Base-by-base conservation (phyloP, 2,888 invertebrate species). In the Phalera bucephala region DNA sequence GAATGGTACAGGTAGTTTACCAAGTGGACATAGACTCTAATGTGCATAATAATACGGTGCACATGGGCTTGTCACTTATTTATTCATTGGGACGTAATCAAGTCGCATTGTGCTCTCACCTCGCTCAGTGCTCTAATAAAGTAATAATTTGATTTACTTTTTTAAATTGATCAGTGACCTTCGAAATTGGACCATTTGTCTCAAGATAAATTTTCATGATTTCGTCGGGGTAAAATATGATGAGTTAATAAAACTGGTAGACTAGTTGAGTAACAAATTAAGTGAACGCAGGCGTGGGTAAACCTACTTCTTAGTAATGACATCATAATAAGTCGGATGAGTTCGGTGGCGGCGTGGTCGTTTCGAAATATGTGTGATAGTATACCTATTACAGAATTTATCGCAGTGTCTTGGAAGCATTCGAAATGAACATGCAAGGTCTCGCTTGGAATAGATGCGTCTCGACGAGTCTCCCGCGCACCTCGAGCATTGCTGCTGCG, bases 381-480 rank as follows among this genome's bases (percentile, higher is more conserved):
- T 32, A n/a, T 30, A 27, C 23, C 22, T 8, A 22, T 35, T 30
- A 28, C 22, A 31, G 36, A 28, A 31, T 34, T 33, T 33, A 33
- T 33, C 27, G 33, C 23, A 22, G 26, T 32, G 45, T 42, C 36
- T 51, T 43, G n/a, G 48, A 48, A 45, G 52, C 50, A 42, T 38
- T 52, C 45, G 49, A 43, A 49, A 47, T 54, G 59, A 66, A 63
- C 64, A 70, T 64, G 72, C 81, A 84, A 85, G 83, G 83, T 85
- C 77, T 71, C 71, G 72, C 78, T 74, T 78, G 76, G 81, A 84
- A 84, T 83, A 85, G 85, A 82, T 72, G 70, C 69, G 61, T 61
- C 64, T 63, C 61, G 61, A 53, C 56, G 70, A 65, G 59, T 79
- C 85, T 83, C 87, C 82, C 84, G 86, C 82, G 78, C 82, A 78